phyloP scores from a whole-genome alignment of 2,888 invertebrate species.

The Hoplodrina ambigua region DNA sequence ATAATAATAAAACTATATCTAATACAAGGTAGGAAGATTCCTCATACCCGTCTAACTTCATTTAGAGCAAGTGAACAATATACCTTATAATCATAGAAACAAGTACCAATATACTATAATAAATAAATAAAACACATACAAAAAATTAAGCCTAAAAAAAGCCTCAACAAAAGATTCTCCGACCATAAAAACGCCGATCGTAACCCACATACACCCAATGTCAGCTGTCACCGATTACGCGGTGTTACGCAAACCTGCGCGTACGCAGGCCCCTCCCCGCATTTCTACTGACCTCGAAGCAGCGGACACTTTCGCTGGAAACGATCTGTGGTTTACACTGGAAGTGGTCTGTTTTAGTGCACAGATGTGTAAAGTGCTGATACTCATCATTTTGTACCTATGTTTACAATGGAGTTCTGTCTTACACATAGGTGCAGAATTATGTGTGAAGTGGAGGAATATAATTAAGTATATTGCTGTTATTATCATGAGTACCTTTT shows the following conservation, averaged over 20 bases:
- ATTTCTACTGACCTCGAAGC: slow-evolving; percentile 71
- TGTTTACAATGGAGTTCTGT: slow-evolving; percentile 6
- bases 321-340: slow-evolving; percentile 29
- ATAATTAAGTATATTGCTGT: slow-evolving; percentile 27
- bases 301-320: slow-evolving; percentile 69
- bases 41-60: no score
- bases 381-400: slow-evolving; percentile 14
- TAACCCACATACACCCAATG: slow-evolving; percentile 72
- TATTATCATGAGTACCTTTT: slow-evolving; percentile 21
- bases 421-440: slow-evolving; percentile 35
- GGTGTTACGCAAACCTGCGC: slow-evolving; percentile 73
- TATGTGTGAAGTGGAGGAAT: slow-evolving; percentile 22
- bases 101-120: no score
- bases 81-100: no score
- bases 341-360: slow-evolving; percentile 41
- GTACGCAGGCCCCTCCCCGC: slow-evolving; percentile 66
- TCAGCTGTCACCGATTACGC: slow-evolving; percentile 72
- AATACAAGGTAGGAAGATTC: no score
- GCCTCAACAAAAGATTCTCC: slow-evolving; percentile 32
- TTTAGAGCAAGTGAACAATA: no score
- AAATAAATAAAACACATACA: no score
- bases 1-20: no score
- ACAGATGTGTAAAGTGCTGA: not conserved
- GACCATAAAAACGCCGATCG: slow-evolving; percentile 42
- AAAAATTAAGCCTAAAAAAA: not conserved